Base-by-base conservation (phyloP, 2,888 invertebrate genomes). In the Caenorhabditis afra region DNA sequence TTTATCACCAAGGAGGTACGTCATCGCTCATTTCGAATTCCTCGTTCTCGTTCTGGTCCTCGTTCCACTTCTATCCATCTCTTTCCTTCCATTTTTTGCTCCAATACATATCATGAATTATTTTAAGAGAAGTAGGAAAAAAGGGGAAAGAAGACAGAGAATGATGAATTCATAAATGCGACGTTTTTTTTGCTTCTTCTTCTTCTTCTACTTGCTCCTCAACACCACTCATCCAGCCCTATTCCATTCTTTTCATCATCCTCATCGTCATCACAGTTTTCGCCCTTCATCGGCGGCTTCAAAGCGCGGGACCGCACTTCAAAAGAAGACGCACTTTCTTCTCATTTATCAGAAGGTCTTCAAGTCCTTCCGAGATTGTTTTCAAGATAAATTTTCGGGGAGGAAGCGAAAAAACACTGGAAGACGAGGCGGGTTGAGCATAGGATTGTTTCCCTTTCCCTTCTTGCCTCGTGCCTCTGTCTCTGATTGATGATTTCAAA, bases 1-100 rank as follows among this genome's bases (percentile, higher is more conserved):
- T 78, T 41, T 78, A 78, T 55, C 70, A 71, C 18, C 65, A 65
- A 61, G 77, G 77, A 71, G 71, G 71, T 71, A 71, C 41, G 71
- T 70, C 35, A 61, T 41, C 11, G 3, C 14, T 47, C 47, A 47
- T 47, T 16, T 8, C 20, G 16, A 8, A 47, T 47, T 41, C 41
- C 29, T 29, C 41, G n/a, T n/a, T n/a, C n/a, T n/a, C n/a, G n/a
- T n/a, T n/a, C n/a, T n/a, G n/a, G n/a, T n/a, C n/a, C n/a, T n/a
- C n/a, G 41, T 41, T 41, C 41, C 47, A 8, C 11, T 37, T 58
- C 18, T 29, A 18, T 57, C 16, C 35, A 16, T 61, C 20, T 14
- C 3, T 52, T n/a, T 61, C 35, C 29, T 18, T 52, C 8, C 10
- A 29, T 61, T 18, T 23, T 10, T 47, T 23, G 23, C 22, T 59